Base-by-base conservation (phyloP, 1,140 invertebrate genomes). In the Drosophila novamexicana region DNA sequence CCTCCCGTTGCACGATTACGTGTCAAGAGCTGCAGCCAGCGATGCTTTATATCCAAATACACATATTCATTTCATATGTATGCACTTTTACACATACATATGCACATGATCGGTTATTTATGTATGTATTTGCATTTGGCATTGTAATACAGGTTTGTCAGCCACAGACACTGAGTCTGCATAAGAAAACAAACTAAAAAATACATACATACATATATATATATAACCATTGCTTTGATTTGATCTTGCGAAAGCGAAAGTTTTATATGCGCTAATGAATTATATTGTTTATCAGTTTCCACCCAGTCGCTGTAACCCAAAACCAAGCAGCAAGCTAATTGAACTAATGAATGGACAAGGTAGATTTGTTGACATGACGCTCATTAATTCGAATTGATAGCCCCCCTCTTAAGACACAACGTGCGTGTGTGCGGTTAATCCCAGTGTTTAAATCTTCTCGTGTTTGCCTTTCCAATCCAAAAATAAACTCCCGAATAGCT, bases 241-340 rank as follows among this genome's bases (percentile, higher is more conserved):
- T 89, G 83, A 89, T 86, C 83, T 86, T 86, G 79, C 83, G 72
- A 86, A 86, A 86, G 83, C 83, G 83, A 89, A 86, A 86, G 83
- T 86, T 86, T 75, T 86, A 74, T 88, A 70, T 71, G 76, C 83
- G 83, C 82, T 88, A 86, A 88, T 86, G 76, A 88, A 88, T 83
- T 86, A 79, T 88, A 75, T 79, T 74, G 61, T 71, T 53, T 61
- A 75, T 75, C 65, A 45, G 52, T 53, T 45, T 34, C 69, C 40
- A 34, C 32, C 62, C 69, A 54, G 56, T 18, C 61, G 59, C 42
- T 16, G 53, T 61, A 76, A 49, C 49, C 49, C 49, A 74, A 42
- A 63, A 52, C 34, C 66, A 66, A 59, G 54, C 37, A 53, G 63
- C 73, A 58, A 75, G 78, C 66, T 85, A 85, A 85, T 86, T 86